phyloP scores from a whole-genome alignment of 2,888 invertebrate genomes.

The Sarcophaga variegata region DNA sequence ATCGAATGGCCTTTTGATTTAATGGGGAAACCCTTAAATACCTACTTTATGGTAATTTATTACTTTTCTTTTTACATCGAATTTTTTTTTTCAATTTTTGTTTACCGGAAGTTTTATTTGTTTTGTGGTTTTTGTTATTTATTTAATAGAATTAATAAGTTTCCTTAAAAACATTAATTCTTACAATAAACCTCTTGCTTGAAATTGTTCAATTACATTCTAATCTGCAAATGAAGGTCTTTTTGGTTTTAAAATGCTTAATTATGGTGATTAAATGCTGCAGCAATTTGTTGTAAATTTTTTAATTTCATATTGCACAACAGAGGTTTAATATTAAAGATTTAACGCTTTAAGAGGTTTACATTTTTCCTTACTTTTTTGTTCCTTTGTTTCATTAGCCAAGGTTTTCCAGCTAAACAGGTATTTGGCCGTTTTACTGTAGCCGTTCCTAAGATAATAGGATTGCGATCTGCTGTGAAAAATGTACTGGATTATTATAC shows the following conservation, averaged over 20 bases:
- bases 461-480: too few species aligned
- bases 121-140: slow-evolving; percentile 22
- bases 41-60: not conserved
- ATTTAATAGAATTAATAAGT: slow-evolving; percentile 26
- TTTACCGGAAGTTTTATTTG: slow-evolving; percentile 36
- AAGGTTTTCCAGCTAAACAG: too few species aligned
- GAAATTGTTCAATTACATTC: slow-evolving; percentile 26
- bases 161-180: slow-evolving; percentile 23
- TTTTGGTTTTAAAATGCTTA: slow-evolving; percentile 19
- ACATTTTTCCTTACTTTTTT: too few species aligned
- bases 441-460: too few species aligned
- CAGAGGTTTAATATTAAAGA: too few species aligned
- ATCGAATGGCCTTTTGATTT: not conserved
- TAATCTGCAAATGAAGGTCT: slow-evolving; percentile 34
- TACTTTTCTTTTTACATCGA: slow-evolving; percentile 3
- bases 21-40: slow-evolving; percentile 20
- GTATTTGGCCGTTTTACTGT: too few species aligned
- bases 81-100: not conserved
- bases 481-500: too few species aligned
- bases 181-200: slow-evolving; percentile 9
- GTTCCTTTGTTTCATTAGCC: too few species aligned
- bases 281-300: too few species aligned
- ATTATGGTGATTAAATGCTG: slow-evolving; percentile 11
- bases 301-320: too few species aligned
- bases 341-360: too few species aligned